Evolutionary conservation across 2,797 vertebrate species (phyloP).

Genomic region (Darevskia nairensis): DNA sequence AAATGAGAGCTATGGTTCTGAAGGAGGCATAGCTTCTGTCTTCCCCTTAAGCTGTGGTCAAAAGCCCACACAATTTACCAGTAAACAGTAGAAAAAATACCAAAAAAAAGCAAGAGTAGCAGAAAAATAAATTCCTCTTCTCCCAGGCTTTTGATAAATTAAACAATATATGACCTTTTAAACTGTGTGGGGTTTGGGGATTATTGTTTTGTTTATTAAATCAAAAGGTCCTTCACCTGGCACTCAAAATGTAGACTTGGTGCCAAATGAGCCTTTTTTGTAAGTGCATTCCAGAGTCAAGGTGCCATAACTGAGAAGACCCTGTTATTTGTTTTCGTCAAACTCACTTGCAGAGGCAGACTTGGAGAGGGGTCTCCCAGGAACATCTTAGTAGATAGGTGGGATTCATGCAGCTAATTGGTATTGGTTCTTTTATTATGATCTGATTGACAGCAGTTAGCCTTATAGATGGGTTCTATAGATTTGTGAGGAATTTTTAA

Average conservation of each 20-base stretch:
- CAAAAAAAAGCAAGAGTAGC: neutral
- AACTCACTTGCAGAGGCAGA: neutral
- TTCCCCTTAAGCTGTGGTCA: neutral
- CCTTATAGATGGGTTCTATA: neutral
- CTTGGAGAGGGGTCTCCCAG: neutral
- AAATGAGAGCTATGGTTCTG: neutral
- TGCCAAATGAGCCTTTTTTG: neutral
- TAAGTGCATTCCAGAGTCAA: neutral
- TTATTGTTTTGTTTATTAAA: neutral
- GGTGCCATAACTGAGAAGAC: neutral
- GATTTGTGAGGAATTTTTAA: too few species aligned
- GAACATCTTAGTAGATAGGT: neutral
- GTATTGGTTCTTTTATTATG: neutral
- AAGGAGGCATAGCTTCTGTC: slow-evolving; percentile 1
- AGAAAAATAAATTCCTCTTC: neutral
- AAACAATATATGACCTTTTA: too few species aligned
- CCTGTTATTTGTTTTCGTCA: neutral
- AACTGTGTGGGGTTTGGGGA: too few species aligned
- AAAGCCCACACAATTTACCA: neutral
- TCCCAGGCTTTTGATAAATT: too few species aligned
- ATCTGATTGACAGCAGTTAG: neutral
- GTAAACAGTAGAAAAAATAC: neutral
- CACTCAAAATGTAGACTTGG: neutral
- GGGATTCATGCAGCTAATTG: neutral
- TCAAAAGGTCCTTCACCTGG: neutral